Conservation (phyloP, 2,113 vertebrate species). For the Poeciliopsis turrubarensis region DNA sequence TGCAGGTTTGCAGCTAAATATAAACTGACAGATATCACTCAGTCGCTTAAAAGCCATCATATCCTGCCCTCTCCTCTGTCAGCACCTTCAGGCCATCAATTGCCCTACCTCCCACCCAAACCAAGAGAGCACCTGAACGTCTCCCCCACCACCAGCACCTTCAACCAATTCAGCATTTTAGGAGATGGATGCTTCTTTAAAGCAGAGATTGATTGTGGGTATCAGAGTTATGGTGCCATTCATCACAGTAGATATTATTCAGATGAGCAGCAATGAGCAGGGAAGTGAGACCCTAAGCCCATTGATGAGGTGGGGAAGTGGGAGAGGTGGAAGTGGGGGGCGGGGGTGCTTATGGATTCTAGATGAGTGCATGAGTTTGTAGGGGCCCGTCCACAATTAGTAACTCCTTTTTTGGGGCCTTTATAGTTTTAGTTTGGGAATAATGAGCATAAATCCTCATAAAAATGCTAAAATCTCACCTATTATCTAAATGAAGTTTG, state of each 20-base stretch:
- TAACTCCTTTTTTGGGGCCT: not conserved
- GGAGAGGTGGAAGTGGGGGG: slow-evolving; percentile 85
- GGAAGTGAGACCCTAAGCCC: slow-evolving; percentile 92
- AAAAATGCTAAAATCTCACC: not conserved
- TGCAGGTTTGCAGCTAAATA: slow-evolving; percentile 92
- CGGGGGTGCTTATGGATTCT: slow-evolving; percentile 84
- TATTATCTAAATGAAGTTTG: not conserved
- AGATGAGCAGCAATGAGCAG: slow-evolving; percentile 92
- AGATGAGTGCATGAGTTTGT: slow-evolving; percentile 11
- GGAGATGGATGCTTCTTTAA: slow-evolving; percentile 99
- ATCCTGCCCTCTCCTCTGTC: slow-evolving; percentile 16
- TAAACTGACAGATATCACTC: slow-evolving; percentile 95
- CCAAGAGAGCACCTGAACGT: slow-evolving; percentile 69
- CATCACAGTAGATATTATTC: slow-evolving; percentile 99
- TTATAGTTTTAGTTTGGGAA: not conserved
- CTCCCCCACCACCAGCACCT: slow-evolving; percentile 66
- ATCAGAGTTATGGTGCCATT: slow-evolving; percentile 98
- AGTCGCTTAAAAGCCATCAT: slow-evolving; percentile 57
- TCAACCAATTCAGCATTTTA: slow-evolving; percentile 88
- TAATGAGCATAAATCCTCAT: not conserved
- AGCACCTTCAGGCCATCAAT: slow-evolving; percentile 32
- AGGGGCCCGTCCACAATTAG: not conserved
- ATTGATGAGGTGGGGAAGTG: slow-evolving; percentile 79
- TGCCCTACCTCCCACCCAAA: slow-evolving; percentile 66
- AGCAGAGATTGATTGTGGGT: slow-evolving; percentile 99